Evolutionary conservation across 2,797 vertebrate species (phyloP), one percentile per base, ranked within the genome.

Genomic region (Falco novaeseelandiae): DNA sequence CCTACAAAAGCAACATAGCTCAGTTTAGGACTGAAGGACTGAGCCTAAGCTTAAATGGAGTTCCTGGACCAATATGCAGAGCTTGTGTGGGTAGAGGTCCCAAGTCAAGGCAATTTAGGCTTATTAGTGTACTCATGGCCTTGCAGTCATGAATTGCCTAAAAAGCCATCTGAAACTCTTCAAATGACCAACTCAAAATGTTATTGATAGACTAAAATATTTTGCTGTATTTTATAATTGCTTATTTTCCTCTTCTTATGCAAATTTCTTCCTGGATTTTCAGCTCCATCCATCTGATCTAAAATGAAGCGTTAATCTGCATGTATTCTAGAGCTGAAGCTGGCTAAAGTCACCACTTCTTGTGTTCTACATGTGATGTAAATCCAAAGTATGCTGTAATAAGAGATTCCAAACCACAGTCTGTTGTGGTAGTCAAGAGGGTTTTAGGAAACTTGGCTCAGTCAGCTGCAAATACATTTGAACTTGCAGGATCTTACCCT

Each of bases 111-210:
- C 18, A 48, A 42, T 89, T 94, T 69, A 84, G 46, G 14, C 11
- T 51, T 77, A 26, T 87, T 67, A 78, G 30, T 42, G 18, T 11
- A 58, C 18, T 86, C 30, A 25, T 40, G 38, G 29, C 6, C 30
- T 40, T 84, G 27, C 18, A 71, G 79, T 94, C 38, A 89, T 67
- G 46, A 74, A 8, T 55, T 84, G 85, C 61, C 63, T 91, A 81
- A 83, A 94, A 94, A 90, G 61, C 59, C 44, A 93, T 61, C 29
- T 54, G 78, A 93, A 82, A 77, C 61, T 80, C 51, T 88, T 90
- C 73, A 13, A 23, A 21, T 1, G 4, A 54, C 10, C 4, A 49
- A 32, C 51, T 88, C 38, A 81, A 89, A 89, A 55, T 77, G 38
- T 30, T 61, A 55, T 11, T 85, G 59, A 16, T 70, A 55, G 29